Evolutionary conservation across 2,113 vertebrate genomes (phyloP).

Genomic region (Gobiocypris rarus): DNA sequence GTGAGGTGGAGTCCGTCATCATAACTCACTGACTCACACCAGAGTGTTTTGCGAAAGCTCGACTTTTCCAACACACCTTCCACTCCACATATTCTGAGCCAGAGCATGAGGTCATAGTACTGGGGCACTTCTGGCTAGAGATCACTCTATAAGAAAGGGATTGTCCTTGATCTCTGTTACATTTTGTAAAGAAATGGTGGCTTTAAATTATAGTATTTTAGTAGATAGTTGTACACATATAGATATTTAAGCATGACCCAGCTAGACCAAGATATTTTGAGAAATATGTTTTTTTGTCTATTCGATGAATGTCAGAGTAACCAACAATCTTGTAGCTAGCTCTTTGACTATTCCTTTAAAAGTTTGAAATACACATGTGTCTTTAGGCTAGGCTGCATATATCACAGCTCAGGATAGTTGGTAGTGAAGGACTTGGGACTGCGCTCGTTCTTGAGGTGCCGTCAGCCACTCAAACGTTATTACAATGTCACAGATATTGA

Average conservation of each 20-base stretch:
- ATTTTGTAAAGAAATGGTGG: not conserved
- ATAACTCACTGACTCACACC: slow-evolving; percentile 29
- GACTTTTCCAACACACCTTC: slow-evolving; percentile 37
- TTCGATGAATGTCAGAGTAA: not conserved
- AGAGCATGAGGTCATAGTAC: slow-evolving; percentile 45
- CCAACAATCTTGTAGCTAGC: not conserved
- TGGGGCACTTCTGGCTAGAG: not conserved
- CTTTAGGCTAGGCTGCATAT: too few species aligned
- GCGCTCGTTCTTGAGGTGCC: too few species aligned
- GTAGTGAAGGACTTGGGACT: too few species aligned
- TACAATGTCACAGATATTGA: too few species aligned
- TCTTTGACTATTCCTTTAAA: not conserved
- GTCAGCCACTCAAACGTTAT: too few species aligned
- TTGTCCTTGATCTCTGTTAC: slow-evolving; percentile 20
- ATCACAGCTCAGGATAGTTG: too few species aligned
- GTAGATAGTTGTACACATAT: not conserved
- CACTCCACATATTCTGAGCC: slow-evolving; percentile 3
- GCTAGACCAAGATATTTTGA: not conserved
- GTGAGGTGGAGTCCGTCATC: slow-evolving; percentile 19
- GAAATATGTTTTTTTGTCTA: not conserved
- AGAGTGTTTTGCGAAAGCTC: slow-evolving; percentile 19
- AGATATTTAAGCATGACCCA: not conserved
- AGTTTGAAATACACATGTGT: too few species aligned
- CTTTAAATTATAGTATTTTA: too few species aligned
- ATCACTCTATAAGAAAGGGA: slow-evolving; percentile 7